Evolutionary conservation across 1,140 invertebrate genomes (phyloP).

Genomic region (Schlechtendalia chinensis): DNA sequence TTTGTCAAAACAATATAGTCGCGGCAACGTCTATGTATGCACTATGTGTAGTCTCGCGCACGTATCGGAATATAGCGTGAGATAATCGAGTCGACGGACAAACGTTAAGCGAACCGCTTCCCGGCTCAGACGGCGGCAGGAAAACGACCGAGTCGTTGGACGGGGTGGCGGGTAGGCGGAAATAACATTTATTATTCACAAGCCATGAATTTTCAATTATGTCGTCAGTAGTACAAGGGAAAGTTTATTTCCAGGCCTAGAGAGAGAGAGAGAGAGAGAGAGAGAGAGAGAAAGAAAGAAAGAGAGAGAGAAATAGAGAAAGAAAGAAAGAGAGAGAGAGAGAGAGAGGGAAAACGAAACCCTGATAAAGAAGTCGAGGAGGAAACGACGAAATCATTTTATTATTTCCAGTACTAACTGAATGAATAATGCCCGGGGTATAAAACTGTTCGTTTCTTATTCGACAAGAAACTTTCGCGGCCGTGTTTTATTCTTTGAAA

Average conservation of each 20-base stretch:
- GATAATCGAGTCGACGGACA: constrained; percentile 28
- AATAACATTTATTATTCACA: constrained; percentile 46
- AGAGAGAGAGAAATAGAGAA: no score
- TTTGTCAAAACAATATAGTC: constrained; percentile 21
- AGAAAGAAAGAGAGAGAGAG: no score
- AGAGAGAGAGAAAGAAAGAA: no score
- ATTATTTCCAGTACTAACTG: constrained; percentile 46
- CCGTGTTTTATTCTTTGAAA: not conserved
- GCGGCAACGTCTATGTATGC: no score
- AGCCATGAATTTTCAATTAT: constrained; percentile 48
- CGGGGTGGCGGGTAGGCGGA: not conserved
- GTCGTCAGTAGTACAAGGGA: constrained; percentile 24
- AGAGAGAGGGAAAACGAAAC: no score
- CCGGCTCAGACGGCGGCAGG: not conserved
- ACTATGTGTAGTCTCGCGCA: not conserved
- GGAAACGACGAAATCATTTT: constrained; percentile 42
- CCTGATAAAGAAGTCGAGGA: constrained; percentile 32
- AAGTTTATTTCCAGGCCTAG: constrained; percentile 31
- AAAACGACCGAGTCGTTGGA: not conserved
- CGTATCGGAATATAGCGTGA: not conserved
- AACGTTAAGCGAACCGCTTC: constrained; percentile 12
- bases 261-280: no score
- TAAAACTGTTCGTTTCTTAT: constrained; percentile 2
- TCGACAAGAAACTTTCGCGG: not conserved
- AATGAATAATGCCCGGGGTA: constrained; percentile 23